Conservation (phyloP, 1,140 invertebrate genomes). For the Hylaeus anthracinus region DNA sequence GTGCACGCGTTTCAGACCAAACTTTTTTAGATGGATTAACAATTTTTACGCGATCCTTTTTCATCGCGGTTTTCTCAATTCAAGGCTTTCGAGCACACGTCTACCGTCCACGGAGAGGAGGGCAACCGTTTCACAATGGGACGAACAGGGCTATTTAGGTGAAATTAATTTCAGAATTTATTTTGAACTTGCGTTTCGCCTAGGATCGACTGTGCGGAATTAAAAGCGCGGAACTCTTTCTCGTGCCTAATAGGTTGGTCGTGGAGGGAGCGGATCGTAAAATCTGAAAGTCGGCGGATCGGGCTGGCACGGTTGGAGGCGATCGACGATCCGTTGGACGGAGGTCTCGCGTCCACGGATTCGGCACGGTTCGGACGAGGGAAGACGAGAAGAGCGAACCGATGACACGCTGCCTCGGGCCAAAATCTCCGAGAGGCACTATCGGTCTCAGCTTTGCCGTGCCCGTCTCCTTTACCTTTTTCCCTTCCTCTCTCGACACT, state of each 20-base stretch:
- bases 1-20: conserved; percentile 6
- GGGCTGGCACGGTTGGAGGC: conserved; percentile 1
- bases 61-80: too few relatives aligned
- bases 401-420: conserved; percentile 64
- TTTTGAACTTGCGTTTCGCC: too few relatives aligned
- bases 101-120: too few relatives aligned
- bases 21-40: conserved; percentile 22
- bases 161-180: too few relatives aligned
- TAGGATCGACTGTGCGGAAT: too few relatives aligned
- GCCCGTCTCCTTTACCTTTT: conserved; percentile 28
- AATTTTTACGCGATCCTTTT: neutral
- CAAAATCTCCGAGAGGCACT: conserved; percentile 59
- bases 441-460: conserved; percentile 29
- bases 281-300: neutral
- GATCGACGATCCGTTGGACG: conserved; percentile 41
- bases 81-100: too few relatives aligned
- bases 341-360: conserved; percentile 67
- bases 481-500: conserved; percentile 44
- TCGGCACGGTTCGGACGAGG: conserved; percentile 64
- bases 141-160: too few relatives aligned
- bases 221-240: too few relatives aligned
- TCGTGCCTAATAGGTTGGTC: too few relatives aligned
- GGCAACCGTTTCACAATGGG: too few relatives aligned
- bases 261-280: conserved; percentile 23
- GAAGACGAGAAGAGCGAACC: conserved; percentile 60